Conservation (phyloP, 2,797 vertebrate genomes). For the Orientallactaga sibirica region DNA sequence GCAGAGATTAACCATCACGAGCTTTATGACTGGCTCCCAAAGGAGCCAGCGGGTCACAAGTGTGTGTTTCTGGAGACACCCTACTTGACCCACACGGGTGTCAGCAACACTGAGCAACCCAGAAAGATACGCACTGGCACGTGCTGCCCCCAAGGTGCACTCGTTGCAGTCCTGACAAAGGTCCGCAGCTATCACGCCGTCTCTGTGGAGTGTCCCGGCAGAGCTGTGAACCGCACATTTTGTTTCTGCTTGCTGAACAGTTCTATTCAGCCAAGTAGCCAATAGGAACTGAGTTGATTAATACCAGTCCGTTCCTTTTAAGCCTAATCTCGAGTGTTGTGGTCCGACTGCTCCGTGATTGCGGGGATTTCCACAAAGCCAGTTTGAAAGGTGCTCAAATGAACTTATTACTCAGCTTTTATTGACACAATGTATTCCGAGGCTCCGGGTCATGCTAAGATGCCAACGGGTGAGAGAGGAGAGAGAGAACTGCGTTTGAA, state of each 20-base stretch:
- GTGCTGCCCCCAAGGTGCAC: conserved; percentile 62
- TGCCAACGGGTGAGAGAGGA: background rate
- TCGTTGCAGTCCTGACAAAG: conserved; percentile 61
- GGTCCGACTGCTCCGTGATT: background rate
- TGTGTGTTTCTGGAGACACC: background rate
- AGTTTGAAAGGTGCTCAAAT: background rate
- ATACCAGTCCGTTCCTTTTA: conserved; percentile 58
- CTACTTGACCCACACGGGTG: background rate
- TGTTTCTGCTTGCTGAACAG: conserved; percentile 76
- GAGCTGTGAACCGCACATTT: conserved; percentile 68
- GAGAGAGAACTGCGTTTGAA: background rate
- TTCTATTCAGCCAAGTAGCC: conserved; percentile 81
- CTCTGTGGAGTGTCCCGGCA: conserved; percentile 77
- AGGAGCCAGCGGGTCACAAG: conserved; percentile 54
- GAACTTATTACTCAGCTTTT: conserved; percentile 44
- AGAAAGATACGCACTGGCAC: conserved; percentile 46
- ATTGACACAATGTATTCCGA: conserved; percentile 33
- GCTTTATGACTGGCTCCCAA: conserved; percentile 60
- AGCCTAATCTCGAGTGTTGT: conserved; percentile 31
- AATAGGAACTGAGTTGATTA: conserved; percentile 77
- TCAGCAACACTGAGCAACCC: conserved; percentile 35
- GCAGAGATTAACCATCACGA: background rate
- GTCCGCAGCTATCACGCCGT: conserved; percentile 77
- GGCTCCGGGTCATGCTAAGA: background rate
- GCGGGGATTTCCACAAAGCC: conserved; percentile 53